Evolutionary conservation across 1,140 invertebrate genomes (phyloP), one percentile per base, ranked within the genome.

Genomic region (Nasonia longicornis): DNA sequence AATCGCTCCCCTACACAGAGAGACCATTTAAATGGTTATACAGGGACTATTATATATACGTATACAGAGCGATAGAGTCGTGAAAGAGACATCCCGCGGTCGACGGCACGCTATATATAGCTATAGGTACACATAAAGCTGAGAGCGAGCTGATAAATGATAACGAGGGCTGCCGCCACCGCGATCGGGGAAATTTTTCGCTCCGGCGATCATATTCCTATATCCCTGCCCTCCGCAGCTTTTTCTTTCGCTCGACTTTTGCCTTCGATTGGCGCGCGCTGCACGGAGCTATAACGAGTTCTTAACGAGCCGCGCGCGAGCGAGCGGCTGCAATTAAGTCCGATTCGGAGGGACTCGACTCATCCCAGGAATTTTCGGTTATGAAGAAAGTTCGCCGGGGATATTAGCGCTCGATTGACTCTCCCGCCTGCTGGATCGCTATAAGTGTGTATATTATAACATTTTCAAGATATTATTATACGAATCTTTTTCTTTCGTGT

Each of bases 151-250:
- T 77, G 75, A 82, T 82, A 82, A 78, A 77, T 82, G 75, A 82
- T 81, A 81, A 81, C 66, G 79, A 80, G 73, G 26, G 20, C 35
- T 3, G 48, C 31, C 48, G 48, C 48, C 48, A 4, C 48, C 48
- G 52, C 69, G 80, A 77, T 73, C 69, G 52, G 35, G 75, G 69
- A 38, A 66, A 82, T 82, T 82, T 82, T 82, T 82, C 80, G 35
- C 48, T 66, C 20, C 80, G 29, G 63, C 66, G 69, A 82, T 82
- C 48, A 74, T 78, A 78, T 63, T 73, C 73, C 42, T 71, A 42
- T 66, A 29, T 35, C 31, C 31, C 31, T 73, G 64, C 0, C 22
- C 7, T 22, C 16, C 63, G 63, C 14, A 26, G 22, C 70, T 66
- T 45, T 66, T 69, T 74, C 38, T 66, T 74, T 73, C 42, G 66